These are phyloP conservation scores for Stichopus horrens DNA, from an alignment of 53 echinoderm and acorn worm genomes.

Conservation along the genomic window DNA sequence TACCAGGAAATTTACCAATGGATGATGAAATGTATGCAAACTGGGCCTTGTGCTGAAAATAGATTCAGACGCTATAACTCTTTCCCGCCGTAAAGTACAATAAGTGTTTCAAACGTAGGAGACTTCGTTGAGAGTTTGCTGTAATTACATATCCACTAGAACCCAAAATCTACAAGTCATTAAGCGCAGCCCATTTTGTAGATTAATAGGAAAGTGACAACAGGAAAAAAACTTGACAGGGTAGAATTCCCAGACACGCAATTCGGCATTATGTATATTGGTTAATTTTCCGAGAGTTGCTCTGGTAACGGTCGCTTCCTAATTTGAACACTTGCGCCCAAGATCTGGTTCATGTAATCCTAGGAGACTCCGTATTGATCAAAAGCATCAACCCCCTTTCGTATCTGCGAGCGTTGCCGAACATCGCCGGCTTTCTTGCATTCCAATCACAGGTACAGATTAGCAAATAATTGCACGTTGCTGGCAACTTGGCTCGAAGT, in stretches of 20 bases:
- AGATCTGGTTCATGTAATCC: conserved; percentile 22
- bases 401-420: background rate
- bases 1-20: too few relatives aligned
- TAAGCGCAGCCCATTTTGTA: background rate
- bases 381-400: background rate
- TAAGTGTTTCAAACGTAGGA: too few relatives aligned
- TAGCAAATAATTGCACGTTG: too few relatives aligned
- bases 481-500: too few relatives aligned
- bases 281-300: conserved; percentile 6
- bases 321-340: background rate
- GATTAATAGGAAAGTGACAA: background rate
- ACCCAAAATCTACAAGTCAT: background rate
- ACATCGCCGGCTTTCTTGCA: background rate
- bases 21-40: too few relatives aligned
- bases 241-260: background rate
- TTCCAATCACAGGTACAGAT: too few relatives aligned
- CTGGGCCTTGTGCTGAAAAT: too few relatives aligned
- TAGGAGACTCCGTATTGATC: conserved; percentile 29
- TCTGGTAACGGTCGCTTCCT: background rate
- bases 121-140: background rate
- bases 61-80: too few relatives aligned
- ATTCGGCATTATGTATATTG: background rate
- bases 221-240: background rate
- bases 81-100: too few relatives aligned
- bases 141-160: background rate